Conservation (phyloP, 1,140 invertebrate genomes). For the Trichogramma pretiosum region DNA sequence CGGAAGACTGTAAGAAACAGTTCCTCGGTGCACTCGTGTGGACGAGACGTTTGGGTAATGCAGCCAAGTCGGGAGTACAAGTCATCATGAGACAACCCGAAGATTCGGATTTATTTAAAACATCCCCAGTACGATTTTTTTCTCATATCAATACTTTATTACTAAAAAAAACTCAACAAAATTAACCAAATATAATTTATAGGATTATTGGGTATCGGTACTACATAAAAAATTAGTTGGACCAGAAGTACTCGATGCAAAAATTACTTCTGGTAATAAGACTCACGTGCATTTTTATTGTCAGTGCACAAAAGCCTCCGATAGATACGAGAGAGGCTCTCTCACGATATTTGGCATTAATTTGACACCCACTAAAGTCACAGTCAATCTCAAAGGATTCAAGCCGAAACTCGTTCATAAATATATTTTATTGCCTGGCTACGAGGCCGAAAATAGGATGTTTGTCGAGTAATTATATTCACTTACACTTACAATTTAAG, state of each 20-base stretch:
- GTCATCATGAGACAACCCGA: constrained; percentile 42
- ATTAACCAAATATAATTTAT: constrained; percentile 8
- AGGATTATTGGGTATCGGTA: constrained; percentile 47
- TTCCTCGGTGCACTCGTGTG: constrained; percentile 41
- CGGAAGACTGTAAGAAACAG: constrained; percentile 29
- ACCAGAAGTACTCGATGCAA: constrained; percentile 38
- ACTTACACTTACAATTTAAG: not conserved
- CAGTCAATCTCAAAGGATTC: constrained; percentile 24
- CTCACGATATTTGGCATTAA: constrained; percentile 43
- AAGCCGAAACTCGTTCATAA: constrained; percentile 32
- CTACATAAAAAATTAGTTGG: constrained; percentile 45
- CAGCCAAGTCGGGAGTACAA: constrained; percentile 40
- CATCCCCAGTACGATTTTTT: constrained; percentile 38
- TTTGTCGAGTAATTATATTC: constrained; percentile 31
- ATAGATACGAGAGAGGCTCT: constrained; percentile 32
- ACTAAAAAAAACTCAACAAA: not conserved
- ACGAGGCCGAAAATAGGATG: constrained; percentile 29
- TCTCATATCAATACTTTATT: not conserved
- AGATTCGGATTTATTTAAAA: constrained; percentile 27
- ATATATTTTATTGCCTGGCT: constrained; percentile 34
- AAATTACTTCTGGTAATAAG: constrained; percentile 26
- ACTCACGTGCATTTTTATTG: constrained; percentile 37
- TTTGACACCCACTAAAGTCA: constrained; percentile 25
- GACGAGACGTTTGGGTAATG: constrained; percentile 38
- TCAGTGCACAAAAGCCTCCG: constrained; percentile 41